Evolutionary conservation across 2,797 vertebrate genomes (phyloP), one percentile per base, ranked within the genome.

Genomic region (Sebastes minor): DNA sequence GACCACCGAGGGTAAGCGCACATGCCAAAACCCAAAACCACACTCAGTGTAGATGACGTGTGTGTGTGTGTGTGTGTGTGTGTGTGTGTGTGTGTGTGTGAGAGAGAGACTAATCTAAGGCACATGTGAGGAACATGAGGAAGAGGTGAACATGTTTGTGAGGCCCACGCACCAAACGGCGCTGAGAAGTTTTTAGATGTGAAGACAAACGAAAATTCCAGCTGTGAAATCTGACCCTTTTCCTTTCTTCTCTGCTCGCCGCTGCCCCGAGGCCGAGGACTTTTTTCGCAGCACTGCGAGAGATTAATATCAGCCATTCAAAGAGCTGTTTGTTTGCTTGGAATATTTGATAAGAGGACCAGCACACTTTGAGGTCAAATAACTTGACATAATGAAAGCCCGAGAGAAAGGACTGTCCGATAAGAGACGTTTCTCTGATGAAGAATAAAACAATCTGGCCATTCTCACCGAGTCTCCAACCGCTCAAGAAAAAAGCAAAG

Each of bases 1-100:
- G 98, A 7, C 97, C 97, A 0, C 98, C 98, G 35, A 95, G 98
- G 95, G 98, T 99, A 95, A 98, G 97, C 55, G 72, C 67, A 63
- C 68, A 6, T 1, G 4, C 55, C 68, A 63, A 61, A 80, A 46
- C 35, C 16, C 68, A 63, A 61, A 80, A 46, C 42, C 16, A 1
- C 18, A 1, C 69, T 3, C 7, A 0, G 23, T 11, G 32, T 18
- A 12, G 53, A 53, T 38, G 55, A 46, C 4, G 38, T 10, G 25
- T 1, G 0, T 61, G 65, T 69, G 81, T 76, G 71, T 65, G 59
- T 62, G 28, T 20, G 23, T 30, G 71, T 62, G 13, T 65, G 75
- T 56, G 25, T 25, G 25, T 25, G 25, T 25, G 25, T 25, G 25
- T 25, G 25, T 27, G 25, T 27, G 25, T 27, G 28, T 28, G 28